These are phyloP conservation scores for Styela plicata DNA, from an alignment of 23 tunicate species.

Conservation along the genomic window DNA sequence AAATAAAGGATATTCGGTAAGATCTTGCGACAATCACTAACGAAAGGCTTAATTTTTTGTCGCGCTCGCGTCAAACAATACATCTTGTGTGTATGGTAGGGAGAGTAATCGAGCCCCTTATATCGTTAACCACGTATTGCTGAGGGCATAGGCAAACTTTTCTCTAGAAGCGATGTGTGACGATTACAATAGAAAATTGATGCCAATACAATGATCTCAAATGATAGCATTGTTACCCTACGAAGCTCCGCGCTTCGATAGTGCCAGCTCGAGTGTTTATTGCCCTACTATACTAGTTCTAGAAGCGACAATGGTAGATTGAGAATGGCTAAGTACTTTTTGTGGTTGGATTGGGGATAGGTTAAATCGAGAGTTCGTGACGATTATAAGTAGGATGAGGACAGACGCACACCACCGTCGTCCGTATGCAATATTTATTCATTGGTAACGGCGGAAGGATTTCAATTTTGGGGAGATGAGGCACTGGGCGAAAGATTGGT, in stretches of 20 bases:
- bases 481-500: too few relatives aligned
- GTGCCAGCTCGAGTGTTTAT: neutral
- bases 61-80: neutral
- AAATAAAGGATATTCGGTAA: neutral
- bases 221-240: neutral
- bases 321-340: neutral
- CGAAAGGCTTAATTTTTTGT: neutral
- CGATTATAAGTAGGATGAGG: too few relatives aligned
- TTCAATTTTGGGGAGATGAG: too few relatives aligned
- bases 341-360: neutral
- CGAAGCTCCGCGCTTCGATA: neutral
- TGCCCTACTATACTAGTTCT: neutral
- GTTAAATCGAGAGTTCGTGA: too few relatives aligned
- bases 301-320: neutral
- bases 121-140: neutral
- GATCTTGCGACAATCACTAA: neutral
- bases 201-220: slow-evolving; percentile 1
- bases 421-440: too few relatives aligned
- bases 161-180: slow-evolving; percentile 27
- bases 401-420: too few relatives aligned
- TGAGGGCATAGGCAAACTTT: neutral
- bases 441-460: too few relatives aligned
- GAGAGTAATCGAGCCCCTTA: neutral
- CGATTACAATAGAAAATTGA: slow-evolving; percentile 38
- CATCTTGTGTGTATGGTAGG: neutral